Evolutionary conservation across 2,888 invertebrate species (phyloP).

Genomic region (Pollenia amentaria): DNA sequence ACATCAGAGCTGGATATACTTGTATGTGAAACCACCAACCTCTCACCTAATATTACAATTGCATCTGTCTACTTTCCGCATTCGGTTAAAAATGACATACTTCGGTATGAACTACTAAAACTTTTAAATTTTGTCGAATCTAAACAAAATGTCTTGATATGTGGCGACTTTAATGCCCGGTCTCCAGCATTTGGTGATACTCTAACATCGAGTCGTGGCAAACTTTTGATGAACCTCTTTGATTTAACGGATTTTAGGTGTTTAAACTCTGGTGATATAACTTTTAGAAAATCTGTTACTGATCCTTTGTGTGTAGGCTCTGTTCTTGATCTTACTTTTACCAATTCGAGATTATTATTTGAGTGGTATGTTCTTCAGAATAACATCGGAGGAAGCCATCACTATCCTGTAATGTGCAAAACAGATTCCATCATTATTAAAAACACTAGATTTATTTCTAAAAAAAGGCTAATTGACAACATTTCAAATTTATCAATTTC

Average conservation of each 20-base stretch:
- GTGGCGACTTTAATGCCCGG: not conserved
- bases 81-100: not conserved
- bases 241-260: not conserved
- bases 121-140: too few species aligned
- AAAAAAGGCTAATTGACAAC: not conserved
- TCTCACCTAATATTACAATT: not conserved
- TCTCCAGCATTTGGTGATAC: not conserved
- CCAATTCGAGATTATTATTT: not conserved
- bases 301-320: not conserved
- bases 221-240: not conserved
- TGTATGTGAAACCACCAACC: not conserved
- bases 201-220: not conserved
- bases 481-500: not conserved
- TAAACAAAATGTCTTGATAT: too few species aligned
- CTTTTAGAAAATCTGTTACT: not conserved
- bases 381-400: not conserved
- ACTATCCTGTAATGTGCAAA: not conserved
- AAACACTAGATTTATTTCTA: not conserved
- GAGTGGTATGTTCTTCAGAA: not conserved
- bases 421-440: not conserved
- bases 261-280: not conserved
- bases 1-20: not conserved
- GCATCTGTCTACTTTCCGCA: not conserved
- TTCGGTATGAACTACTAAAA: too few species aligned
- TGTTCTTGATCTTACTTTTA: not conserved